Evolutionary conservation across 2,113 vertebrate genomes (phyloP), one percentile per base, ranked within the genome.

Genomic region (Arothron firmamentum): DNA sequence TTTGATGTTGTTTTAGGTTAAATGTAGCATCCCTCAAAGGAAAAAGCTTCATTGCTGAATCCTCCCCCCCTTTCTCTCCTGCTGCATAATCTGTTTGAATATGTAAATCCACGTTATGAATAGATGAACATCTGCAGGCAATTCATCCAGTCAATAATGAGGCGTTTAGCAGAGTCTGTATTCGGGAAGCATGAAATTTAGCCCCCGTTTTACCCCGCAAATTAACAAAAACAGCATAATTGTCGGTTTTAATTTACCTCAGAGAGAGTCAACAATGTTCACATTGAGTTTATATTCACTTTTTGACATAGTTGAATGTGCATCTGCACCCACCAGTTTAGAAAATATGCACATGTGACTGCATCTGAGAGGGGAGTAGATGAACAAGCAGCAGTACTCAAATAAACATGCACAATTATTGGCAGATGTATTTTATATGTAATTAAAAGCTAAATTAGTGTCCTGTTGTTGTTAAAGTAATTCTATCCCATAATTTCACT

Each of bases 61-160:
- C 65, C 62, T 70, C 58, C 41, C 9, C n/a, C n/a, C 13, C 57
- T 67, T 49, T 11, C n/a, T 16, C 57, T 67, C 57, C 58, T 72
- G 43, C 72, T 74, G 67, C 56, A 74, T 82, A 85, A 87, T 85
- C 74, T 70, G 64, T 66, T 82, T 81, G 70, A 83, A 76, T 88
- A 85, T 88, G 84, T 78, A 81, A 85, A 89, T 82, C 63, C 52
- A 74, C 5, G 51, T 78, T 75, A 80, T 88, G 78, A 89, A 87
- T 80, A 85, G 74, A 77, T 80, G 85, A 86, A 81, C 81, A 78
- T 85, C 82, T 85, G 82, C 76, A 73, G 78, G 84, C 78, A 69
- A 77, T 86, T 86, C 70, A 78, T 82, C 80, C 65, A 78, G 74
- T 80, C 81, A 82, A 84, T 81, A 78, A 84, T 80, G 77, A 83